Evolutionary conservation across 1,140 invertebrate genomes (phyloP).

Genomic region (Thrips palmi): DNA sequence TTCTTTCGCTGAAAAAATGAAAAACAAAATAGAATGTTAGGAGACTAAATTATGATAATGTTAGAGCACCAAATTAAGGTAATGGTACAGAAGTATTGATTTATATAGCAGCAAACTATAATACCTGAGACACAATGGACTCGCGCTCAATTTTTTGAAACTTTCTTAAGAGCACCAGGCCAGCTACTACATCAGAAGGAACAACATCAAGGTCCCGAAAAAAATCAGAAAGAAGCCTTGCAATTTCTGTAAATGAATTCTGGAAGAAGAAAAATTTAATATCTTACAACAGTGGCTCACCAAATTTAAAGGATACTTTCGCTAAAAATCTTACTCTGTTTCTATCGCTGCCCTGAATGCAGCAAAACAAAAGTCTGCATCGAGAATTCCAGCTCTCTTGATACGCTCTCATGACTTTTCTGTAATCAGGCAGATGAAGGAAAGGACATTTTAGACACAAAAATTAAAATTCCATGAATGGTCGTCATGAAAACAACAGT

Average conservation of each 20-base stretch:
- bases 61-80: constrained; percentile 1
- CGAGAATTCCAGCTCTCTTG: constrained; percentile 82
- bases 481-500: too few relatives aligned
- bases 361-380: constrained; percentile 70
- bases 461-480: too few relatives aligned
- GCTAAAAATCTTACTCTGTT: constrained; percentile 34
- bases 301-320: background rate
- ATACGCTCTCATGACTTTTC: constrained; percentile 75
- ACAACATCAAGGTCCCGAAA: constrained; percentile 84
- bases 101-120: background rate
- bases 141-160: constrained; percentile 66
- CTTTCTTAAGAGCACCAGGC: constrained; percentile 60
- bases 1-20: constrained; percentile 43
- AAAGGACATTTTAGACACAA: constrained; percentile 8
- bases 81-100: background rate
- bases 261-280: constrained; percentile 19
- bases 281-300: background rate
- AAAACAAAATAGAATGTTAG: constrained; percentile 2
- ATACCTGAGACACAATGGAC: constrained; percentile 55
- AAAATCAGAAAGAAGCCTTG: constrained; percentile 69
- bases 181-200: constrained; percentile 75
- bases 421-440: constrained; percentile 24
- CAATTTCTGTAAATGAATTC: constrained; percentile 75
- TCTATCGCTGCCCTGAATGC: constrained; percentile 59
- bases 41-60: background rate